These are phyloP conservation scores for Lasioglossum zephyrum DNA, from an alignment of 2,888 invertebrate species.

Conservation along the genomic window DNA sequence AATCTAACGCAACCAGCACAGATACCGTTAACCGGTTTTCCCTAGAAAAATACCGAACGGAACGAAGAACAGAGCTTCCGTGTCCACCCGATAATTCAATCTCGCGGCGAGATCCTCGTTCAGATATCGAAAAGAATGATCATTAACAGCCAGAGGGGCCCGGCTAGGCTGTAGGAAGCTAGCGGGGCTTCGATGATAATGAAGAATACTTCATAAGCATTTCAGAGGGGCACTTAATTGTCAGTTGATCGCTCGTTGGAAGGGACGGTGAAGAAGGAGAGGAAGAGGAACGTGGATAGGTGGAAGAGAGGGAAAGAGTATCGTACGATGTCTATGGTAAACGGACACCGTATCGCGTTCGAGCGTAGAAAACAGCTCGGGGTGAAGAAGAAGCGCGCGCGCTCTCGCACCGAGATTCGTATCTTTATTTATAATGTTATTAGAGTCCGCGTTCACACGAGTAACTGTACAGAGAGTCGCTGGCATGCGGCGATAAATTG, in stretches of 20 bases:
- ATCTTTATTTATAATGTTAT: constrained; percentile 81
- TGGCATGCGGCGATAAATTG: constrained; percentile 68
- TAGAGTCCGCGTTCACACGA: constrained; percentile 75
- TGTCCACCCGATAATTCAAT: not conserved
- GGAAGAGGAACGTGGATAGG: not conserved
- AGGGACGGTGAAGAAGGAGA: not conserved
- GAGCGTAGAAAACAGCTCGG: constrained; percentile 31
- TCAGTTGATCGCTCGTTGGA: constrained; percentile 27
- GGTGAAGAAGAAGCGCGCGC: constrained; percentile 44
- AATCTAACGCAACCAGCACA: not conserved
- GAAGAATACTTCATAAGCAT: constrained; percentile 46
- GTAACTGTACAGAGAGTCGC: constrained; percentile 63
- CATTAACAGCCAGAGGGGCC: constrained; percentile 17
- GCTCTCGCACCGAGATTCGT: constrained; percentile 65
- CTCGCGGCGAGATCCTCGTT: constrained; percentile 6
- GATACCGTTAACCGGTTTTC: constrained; percentile 1
- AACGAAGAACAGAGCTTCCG: constrained; percentile 10
- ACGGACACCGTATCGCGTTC: constrained; percentile 35
- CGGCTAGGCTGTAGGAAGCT: constrained; percentile 35
- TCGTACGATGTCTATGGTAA: constrained; percentile 31
- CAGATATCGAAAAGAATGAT: constrained; percentile 32
- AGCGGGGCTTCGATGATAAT: constrained; percentile 51
- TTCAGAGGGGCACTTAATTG: constrained; percentile 43
- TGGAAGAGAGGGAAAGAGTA: not conserved
- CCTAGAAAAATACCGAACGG: not conserved